Evolutionary conservation across 2,888 invertebrate species (phyloP).

Genomic region (Bibio marci): DNA sequence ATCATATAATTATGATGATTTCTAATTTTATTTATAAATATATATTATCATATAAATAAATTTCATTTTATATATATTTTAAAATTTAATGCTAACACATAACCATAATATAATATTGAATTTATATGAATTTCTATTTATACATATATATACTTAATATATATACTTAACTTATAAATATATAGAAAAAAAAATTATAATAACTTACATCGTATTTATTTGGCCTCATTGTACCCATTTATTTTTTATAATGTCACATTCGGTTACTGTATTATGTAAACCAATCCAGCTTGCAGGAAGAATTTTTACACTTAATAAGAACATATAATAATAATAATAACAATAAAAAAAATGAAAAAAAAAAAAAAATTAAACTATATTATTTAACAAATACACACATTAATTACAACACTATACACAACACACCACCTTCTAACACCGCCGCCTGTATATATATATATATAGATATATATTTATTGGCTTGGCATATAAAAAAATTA

Average conservation of each 20-base stretch:
- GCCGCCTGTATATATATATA: neutral
- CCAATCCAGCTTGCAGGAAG: conserved; percentile 11
- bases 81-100: too few relatives aligned
- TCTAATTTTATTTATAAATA: too few relatives aligned
- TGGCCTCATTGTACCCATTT: conserved; percentile 35
- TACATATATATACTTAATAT: too few relatives aligned
- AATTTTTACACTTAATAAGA: conserved; percentile 4
- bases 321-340: conserved; percentile 1
- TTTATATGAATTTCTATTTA: too few relatives aligned
- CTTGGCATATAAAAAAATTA: too few relatives aligned
- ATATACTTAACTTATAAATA: neutral
- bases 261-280: conserved; percentile 27
- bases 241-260: conserved; percentile 32
- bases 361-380: neutral
- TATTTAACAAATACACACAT: too few relatives aligned
- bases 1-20: too few relatives aligned
- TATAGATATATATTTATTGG: too few relatives aligned
- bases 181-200: conserved; percentile 7
- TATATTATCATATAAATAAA: too few relatives aligned
- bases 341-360: neutral
- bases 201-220: conserved; percentile 33
- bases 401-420: too few relatives aligned
- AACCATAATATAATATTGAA: too few relatives aligned
- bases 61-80: too few relatives aligned
- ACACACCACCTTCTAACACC: neutral